Evolutionary conservation across 2,113 vertebrate genomes (phyloP), one percentile per base, ranked within the genome.

Genomic region (Ciconia boyciana): DNA sequence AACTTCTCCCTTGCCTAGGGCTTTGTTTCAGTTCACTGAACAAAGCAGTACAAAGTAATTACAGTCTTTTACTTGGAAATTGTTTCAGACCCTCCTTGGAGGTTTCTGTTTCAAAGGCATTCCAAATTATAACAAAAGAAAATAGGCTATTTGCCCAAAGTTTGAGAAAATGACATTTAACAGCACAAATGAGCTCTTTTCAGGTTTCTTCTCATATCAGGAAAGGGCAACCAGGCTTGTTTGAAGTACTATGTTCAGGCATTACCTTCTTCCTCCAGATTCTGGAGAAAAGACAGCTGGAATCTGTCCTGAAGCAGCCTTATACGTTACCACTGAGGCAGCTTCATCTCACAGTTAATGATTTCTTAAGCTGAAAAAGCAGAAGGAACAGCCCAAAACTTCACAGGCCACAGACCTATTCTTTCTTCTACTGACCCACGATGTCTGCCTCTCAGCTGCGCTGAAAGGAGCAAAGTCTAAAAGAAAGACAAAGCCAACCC

Each of bases 61-160:
- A 88, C 90, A 78, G 54, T 51, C 43, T 81, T 93, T 93, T 81
- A 68, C 93, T 94, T 95, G 52, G 60, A 93, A 94, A 94, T 78
- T 86, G 72, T 90, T 93, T 93, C 83, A 87, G 76, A 81, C 18
- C 48, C 76, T 95, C 95, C 83, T 94, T 74, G 80, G 90, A 93
- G 92, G n/a, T 90, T 95, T 95, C 76, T 75, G 69, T 68, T 94
- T 95, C 90, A 94, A 87, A 93, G 24, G 5, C 61, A 36, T 81
- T 81, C 64, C 51, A 78, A 76, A 93, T 87, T 86, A 34, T 51
- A 83, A 90, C 54, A 93, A 86, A 93, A 80, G 54, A 64, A 83
- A 84, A 83, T 41, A 16, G 80, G 29, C 55, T 83, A 66, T 93
- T 93, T 88, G 58, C 75, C 92, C 71, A 39, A 87, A 92, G 58